Percentiles rank a stretch among this genome's conserved stretches.
Evolutionary conservation across 2,888 invertebrate genomes (phyloP).

Genomic region (Barypeithes pellucidus): DNA sequence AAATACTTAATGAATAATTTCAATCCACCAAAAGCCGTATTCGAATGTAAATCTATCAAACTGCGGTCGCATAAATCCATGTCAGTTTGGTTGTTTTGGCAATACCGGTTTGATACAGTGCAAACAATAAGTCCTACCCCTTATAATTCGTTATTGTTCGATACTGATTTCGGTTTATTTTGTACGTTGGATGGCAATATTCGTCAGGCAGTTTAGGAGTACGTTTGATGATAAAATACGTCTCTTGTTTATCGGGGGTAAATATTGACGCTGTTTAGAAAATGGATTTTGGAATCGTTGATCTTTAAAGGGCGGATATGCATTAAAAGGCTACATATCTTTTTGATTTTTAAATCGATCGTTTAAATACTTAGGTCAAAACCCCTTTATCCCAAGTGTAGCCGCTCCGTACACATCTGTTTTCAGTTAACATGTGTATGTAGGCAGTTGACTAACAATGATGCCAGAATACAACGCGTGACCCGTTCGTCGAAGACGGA

Average conservation of each 20-base stretch:
- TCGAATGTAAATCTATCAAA: background rate
- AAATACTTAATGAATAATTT: no score
- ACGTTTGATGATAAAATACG: background rate
- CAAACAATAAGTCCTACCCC: background rate
- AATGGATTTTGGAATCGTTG: background rate
- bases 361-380: no score
- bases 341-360: no score
- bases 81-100: background rate
- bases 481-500: no score
- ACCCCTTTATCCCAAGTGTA: no score
- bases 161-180: background rate
- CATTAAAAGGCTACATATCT: no score
- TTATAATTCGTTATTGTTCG: background rate
- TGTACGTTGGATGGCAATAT: conserved; percentile 1
- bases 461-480: no score
- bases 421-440: no score
- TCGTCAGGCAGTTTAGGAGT: background rate
- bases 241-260: background rate
- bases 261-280: background rate
- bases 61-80: background rate
- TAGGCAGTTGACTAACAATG: no score
- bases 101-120: conserved; percentile 6
- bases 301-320: no score
- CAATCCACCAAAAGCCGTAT: no score
- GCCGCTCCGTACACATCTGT: no score